Percentiles rank a stretch among this genome's conserved stretches.
Conservation (phyloP, 2,888 invertebrate species). For the Pseudococcus jackbeardsleyi region DNA sequence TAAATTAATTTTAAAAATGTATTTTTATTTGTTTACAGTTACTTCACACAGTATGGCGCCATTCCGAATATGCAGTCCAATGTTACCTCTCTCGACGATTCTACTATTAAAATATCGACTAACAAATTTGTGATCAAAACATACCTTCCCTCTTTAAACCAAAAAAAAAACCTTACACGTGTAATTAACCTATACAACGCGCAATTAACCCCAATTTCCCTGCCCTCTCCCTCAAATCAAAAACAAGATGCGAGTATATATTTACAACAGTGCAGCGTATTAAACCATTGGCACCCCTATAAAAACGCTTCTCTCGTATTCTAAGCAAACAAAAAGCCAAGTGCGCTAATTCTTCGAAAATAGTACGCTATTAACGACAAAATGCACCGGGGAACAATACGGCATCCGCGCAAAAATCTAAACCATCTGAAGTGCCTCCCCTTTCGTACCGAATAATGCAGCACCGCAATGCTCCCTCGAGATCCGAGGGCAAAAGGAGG, state of each 20-base stretch:
- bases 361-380: conserved; percentile 31
- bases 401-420: neutral
- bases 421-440: neutral
- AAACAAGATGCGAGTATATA: too few species aligned
- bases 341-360: conserved; percentile 31
- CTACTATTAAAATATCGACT: conserved; percentile 27
- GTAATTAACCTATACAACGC: too few species aligned
- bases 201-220: too few species aligned
- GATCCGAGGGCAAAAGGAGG: neutral
- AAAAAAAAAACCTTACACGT: too few species aligned
- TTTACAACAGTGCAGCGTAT: too few species aligned
- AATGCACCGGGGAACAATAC: conserved; percentile 41
- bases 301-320: conserved; percentile 1
- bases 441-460: neutral
- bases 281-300: neutral
- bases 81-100: conserved; percentile 52
- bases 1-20: neutral
- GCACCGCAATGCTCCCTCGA: neutral
- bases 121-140: conserved; percentile 17
- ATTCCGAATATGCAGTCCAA: conserved; percentile 14
- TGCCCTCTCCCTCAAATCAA: too few species aligned
- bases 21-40: conserved; percentile 29
- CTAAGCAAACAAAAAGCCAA: neutral
- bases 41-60: conserved; percentile 53
- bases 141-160: neutral